Evolutionary conservation across 92 coral and sea anemone species (phyloP), one percentile per base, ranked within the genome.

Genomic region (Blastomussa wellsi): DNA sequence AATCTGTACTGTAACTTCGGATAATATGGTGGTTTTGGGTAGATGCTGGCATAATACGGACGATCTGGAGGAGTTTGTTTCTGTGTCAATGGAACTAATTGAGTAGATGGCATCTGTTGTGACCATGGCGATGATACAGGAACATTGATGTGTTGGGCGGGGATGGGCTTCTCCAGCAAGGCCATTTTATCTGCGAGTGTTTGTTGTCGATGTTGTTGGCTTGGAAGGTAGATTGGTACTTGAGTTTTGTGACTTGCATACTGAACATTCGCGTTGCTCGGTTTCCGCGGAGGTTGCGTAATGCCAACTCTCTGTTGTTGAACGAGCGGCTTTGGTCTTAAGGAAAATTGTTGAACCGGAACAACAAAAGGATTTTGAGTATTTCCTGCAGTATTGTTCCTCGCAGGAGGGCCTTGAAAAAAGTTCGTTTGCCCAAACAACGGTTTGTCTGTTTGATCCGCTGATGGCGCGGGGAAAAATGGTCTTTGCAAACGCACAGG

Each of bases 121-220:
- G 11, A 22, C n/a, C 52, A 17, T 59, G 72, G 76, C 36, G 53
- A 37, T 16, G 72, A 49, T n/a, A 38, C 76, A 26, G 51, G 49
- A 62, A 49, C 57, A n/a, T 29, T 74, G 37, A n/a, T 84, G 15
- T 79, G 60, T 26, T 66, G 75, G 28, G 22, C 55, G 20, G 75
- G 79, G 39, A 28, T 47, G 8, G 81, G 75, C n/a, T 76, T 39
- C 0, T 70, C 84, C 0, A 80, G 69, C 87, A 81, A 16, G 19
- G 80, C 72, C 77, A 69, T 81, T 47, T 65, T 81, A 59, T 76
- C 82, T 37, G 84, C 81, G 38, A 90, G 73, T 37, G 90, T 85
- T 33, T 64, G 64, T 31, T 80, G 84, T 15, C 67, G 20, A 6
- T 57, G 51, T 38, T 79, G 82, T 60, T 68, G 78, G 26, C 57